Conservation (phyloP, 2,113 vertebrate genomes). For the Rhipidura dahli region DNA sequence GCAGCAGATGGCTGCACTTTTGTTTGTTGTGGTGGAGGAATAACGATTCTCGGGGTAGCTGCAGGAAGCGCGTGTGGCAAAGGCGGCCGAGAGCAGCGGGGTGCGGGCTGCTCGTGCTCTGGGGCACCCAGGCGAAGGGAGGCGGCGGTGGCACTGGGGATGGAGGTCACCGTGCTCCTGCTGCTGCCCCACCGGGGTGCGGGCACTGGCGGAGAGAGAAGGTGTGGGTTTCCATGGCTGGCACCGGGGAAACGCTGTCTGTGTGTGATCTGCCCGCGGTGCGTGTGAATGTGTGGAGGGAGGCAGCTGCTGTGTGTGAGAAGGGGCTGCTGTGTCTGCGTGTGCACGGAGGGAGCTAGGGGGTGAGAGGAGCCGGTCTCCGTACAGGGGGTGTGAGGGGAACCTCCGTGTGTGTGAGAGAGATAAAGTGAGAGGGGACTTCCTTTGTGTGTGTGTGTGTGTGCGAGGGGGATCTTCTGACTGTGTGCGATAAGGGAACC, state of each 20-base stretch:
- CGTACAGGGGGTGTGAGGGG: too few relatives aligned
- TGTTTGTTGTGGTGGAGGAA: not conserved
- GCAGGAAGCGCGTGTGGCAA: not conserved
- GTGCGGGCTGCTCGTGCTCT: fast-evolving
- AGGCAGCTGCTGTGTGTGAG: not conserved
- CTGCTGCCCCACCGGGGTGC: not conserved
- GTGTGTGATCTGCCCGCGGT: too few relatives aligned
- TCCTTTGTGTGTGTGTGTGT: not conserved
- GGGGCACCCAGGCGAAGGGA: fast-evolving
- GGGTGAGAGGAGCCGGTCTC: not conserved
- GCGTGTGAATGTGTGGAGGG: not conserved
- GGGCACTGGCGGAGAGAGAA: fast-evolving
- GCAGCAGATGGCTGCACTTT: fast-evolving
- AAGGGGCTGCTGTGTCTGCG: not conserved
- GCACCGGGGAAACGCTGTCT: not conserved
- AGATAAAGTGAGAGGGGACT: not conserved
- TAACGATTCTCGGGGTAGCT: fast-evolving
- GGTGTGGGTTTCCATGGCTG: not conserved
- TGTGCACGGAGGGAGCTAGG: not conserved
- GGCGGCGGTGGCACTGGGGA: not conserved
- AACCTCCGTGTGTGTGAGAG: too few relatives aligned
- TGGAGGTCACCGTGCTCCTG: not conserved
- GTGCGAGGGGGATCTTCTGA: not conserved
- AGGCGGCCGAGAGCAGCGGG: not conserved
- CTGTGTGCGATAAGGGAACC: not conserved